phyloP scores from a whole-genome alignment of 2,888 invertebrate genomes.

The Physocephala rufipes region DNA sequence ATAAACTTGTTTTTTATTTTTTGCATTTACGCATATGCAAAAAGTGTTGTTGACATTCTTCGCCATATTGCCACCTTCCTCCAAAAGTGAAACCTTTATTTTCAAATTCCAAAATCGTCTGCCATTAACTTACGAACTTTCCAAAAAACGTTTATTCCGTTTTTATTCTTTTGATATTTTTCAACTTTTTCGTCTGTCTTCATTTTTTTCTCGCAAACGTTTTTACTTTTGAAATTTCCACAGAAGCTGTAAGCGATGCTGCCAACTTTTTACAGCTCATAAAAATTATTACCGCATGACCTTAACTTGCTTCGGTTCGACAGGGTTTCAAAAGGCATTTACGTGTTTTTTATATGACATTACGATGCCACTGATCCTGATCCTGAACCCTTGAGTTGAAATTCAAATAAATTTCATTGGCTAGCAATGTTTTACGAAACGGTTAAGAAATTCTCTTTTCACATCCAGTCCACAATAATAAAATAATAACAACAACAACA shows the following conservation, averaged over 20 bases:
- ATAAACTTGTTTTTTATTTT: too few species aligned
- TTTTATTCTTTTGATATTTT: not conserved
- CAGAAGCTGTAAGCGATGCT: not conserved
- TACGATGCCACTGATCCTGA: not conserved
- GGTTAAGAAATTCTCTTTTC: conserved; percentile 10
- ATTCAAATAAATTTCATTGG: not conserved
- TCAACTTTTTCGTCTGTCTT: not conserved
- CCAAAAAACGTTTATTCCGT: not conserved
- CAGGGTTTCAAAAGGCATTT: conserved; percentile 30
- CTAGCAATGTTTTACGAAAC: not conserved
- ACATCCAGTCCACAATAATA: conserved; percentile 15
- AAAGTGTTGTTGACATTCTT: too few species aligned
- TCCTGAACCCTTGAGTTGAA: conserved; percentile 15
- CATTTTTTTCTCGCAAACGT: not conserved
- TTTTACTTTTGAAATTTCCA: not conserved
- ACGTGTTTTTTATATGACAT: conserved; percentile 11
- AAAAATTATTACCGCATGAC: conserved; percentile 18
- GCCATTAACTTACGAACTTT: too few species aligned
- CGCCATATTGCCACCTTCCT: too few species aligned
- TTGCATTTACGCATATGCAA: too few species aligned
- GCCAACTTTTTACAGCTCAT: conserved; percentile 17
- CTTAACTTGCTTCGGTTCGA: conserved; percentile 10
- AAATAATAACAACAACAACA: not conserved
- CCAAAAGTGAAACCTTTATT: too few species aligned
- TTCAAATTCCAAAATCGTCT: too few species aligned